Evolutionary conservation across 2,888 invertebrate species (phyloP), one percentile per base, ranked within the genome.

Genomic region (Melitaea athalia): DNA sequence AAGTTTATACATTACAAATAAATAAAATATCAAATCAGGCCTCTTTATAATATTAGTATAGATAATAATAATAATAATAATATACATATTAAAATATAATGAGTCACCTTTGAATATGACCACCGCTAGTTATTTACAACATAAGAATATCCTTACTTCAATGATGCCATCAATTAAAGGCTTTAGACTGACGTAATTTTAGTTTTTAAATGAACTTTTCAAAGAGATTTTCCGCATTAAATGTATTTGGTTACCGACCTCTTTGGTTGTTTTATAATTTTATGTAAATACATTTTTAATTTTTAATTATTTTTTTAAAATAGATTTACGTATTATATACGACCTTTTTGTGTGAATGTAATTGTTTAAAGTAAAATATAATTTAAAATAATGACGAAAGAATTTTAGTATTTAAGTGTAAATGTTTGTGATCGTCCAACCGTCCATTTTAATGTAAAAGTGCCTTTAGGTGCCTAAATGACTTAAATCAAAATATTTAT

Each of bases 341-440:
- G 14, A 38, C 2, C 38, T 38, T 8, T 38, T 38, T 38, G 38
- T 8, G 38, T 38, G 38, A 38, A 38, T 38, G 8, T 7, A 38
- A 8, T 38, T 38, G 5, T 5, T 38, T 38, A 38, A 7, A 38
- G 2, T 38, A 8, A 7, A 38, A 38, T 38, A 38, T 8, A 38
- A 38, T 38, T 38, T 3, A 38, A 7, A 38, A 31, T 24, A 53
- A 42, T 57, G 38, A 42, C 42, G 57, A 42, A n/a, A 42, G 38
- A 57, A 57, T 57, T n/a, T 42, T 57, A 57, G 55, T 33, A 38
- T 53, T 15, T 57, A 57, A 57, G 57, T 15, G 61, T 65, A 60
- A 79, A 78, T 82, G 83, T 87, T 86, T 88, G 88, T 90, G 87
- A 89, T 86, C 74, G 89, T 87, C 64, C 80, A 85, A 87, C 89